phyloP scores from a whole-genome alignment of 1,140 invertebrate species.

The Drosophila bocki region DNA sequence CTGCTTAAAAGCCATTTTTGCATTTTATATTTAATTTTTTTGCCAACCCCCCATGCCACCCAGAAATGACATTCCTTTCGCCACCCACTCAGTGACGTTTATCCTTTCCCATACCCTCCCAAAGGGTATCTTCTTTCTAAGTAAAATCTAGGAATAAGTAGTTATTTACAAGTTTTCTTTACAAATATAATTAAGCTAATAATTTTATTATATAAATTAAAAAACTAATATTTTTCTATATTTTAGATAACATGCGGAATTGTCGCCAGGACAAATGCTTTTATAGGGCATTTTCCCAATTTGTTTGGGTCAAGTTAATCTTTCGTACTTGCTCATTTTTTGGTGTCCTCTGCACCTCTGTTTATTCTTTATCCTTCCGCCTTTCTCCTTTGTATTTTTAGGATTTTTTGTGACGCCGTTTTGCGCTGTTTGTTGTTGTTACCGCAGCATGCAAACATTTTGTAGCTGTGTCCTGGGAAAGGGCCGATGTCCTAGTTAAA shows the following conservation, averaged over 20 bases:
- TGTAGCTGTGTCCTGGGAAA: slow-evolving; percentile 56
- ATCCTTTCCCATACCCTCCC: slow-evolving; percentile 27
- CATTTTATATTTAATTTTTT: slow-evolving; percentile 81
- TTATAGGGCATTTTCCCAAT: slow-evolving; percentile 12
- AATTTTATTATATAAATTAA: fast-evolving
- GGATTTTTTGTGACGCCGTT: slow-evolving; percentile 32
- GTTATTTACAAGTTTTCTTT: neutral
- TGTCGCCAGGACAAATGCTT: neutral
- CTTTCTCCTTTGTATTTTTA: neutral
- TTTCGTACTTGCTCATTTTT: slow-evolving; percentile 37
- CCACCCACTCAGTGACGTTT: slow-evolving; percentile 21
- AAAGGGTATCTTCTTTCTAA: neutral
- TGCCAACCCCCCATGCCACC: neutral
- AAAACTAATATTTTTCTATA: too few relatives aligned
- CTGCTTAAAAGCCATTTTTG: slow-evolving; percentile 81
- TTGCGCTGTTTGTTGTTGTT: slow-evolving; percentile 57
- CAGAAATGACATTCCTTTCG: slow-evolving; percentile 4
- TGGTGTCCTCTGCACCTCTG: slow-evolving; percentile 48
- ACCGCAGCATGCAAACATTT: slow-evolving; percentile 75
- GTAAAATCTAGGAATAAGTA: neutral
- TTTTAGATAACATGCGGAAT: neutral
- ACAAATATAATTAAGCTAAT: neutral
- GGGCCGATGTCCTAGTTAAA: slow-evolving; percentile 63
- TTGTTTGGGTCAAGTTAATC: slow-evolving; percentile 21
- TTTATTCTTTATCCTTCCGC: slow-evolving; percentile 69